A percentile compares a stretch with the other conserved stretches of the same genome.
phyloP scores from a whole-genome alignment of 2,797 vertebrate genomes.

The Schizothorax lantsangensis region DNA sequence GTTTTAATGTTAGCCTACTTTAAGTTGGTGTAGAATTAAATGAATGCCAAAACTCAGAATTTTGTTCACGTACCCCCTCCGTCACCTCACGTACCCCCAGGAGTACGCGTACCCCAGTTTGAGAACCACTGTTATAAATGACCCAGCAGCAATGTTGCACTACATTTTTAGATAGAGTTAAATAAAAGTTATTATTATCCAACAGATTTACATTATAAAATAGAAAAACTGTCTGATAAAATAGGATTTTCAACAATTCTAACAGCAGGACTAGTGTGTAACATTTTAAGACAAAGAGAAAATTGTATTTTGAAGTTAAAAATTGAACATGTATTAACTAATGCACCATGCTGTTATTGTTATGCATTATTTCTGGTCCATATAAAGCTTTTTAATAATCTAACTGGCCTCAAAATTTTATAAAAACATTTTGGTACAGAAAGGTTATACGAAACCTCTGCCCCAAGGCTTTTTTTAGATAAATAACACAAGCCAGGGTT shows the following conservation, averaged over 20 bases:
- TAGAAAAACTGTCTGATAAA: neutral
- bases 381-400: neutral
- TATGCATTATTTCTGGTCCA: neutral
- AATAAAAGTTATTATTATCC: neutral
- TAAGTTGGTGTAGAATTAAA: too few relatives aligned
- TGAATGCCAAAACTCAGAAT: too few relatives aligned
- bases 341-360: neutral
- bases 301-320: neutral
- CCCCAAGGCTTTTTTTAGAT: constrained; percentile 38
- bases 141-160: neutral
- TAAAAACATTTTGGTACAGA: constrained; percentile 76
- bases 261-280: neutral
- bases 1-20: too few relatives aligned
- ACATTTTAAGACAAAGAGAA: neutral
- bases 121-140: too few relatives aligned
- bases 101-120: too few relatives aligned
- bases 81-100: too few relatives aligned
- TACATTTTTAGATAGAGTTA: neutral
- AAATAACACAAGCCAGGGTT: constrained; percentile 44
- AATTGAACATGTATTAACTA: neutral
- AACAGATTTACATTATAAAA: neutral
- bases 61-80: too few relatives aligned
- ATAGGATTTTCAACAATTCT: neutral
- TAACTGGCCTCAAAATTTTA: constrained; percentile 4
- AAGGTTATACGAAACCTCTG: constrained; percentile 61